phyloP scores from a whole-genome alignment of 2,797 vertebrate genomes.

The Micropoecilia bifurca region DNA sequence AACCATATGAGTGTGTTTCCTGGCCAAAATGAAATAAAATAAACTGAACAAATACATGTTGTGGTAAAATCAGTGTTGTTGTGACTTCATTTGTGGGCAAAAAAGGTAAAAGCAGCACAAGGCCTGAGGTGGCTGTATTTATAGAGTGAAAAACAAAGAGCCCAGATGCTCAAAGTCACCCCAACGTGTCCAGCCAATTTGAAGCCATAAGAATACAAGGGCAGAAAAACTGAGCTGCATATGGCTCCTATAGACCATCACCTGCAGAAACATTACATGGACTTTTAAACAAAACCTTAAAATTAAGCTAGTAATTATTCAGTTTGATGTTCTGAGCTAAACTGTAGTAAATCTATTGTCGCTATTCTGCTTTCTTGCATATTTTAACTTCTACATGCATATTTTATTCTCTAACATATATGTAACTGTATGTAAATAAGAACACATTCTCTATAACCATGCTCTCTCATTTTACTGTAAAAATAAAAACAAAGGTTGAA shows the following conservation, averaged over 20 bases:
- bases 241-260: not conserved
- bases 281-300: not conserved
- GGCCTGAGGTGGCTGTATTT: not conserved
- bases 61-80: not conserved
- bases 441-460: not conserved
- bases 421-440: not conserved
- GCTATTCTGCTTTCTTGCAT: not conserved
- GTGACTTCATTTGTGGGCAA: not conserved
- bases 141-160: not conserved
- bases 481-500: not conserved
- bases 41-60: slow-evolving; percentile 4
- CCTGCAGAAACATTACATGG: not conserved
- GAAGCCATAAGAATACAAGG: not conserved
- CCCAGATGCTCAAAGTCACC: not conserved
- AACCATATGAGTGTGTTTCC: not conserved
- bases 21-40: not conserved
- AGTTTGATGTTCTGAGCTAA: not conserved
- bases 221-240: not conserved
- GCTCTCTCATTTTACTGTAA: not conserved
- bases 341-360: not conserved
- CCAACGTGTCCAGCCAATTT: not conserved
- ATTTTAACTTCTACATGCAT: not conserved
- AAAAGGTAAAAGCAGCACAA: not conserved
- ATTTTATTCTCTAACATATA: not conserved
- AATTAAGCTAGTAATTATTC: not conserved